Conservation (phyloP, 1,140 invertebrate species). For the Hypsibius dujardini region DNA sequence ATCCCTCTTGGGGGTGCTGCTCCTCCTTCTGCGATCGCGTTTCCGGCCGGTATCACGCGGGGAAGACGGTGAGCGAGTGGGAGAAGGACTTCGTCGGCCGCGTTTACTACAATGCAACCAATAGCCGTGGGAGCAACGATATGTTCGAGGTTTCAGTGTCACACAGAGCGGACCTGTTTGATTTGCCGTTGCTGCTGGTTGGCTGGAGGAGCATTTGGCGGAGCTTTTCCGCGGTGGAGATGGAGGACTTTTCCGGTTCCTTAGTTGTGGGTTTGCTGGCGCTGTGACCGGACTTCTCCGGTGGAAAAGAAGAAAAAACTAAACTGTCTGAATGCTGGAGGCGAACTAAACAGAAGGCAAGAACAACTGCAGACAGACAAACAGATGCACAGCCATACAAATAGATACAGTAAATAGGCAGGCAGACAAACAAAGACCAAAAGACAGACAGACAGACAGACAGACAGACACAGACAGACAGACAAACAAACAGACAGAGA, state of each 20-base stretch:
- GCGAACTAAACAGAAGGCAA: too few relatives aligned
- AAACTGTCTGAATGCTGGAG: too few relatives aligned
- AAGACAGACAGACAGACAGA: too few relatives aligned
- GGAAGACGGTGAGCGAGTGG: too few relatives aligned
- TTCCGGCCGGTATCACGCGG: background rate
- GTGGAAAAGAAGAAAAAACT: too few relatives aligned
- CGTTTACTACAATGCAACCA: background rate
- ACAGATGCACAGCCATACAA: too few relatives aligned
- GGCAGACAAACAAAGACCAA: too few relatives aligned
- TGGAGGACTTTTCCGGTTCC: background rate
- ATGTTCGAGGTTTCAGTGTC: background rate
- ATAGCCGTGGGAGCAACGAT: background rate
- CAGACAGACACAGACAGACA: too few relatives aligned
- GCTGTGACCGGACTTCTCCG: too few relatives aligned
- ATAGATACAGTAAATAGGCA: too few relatives aligned
- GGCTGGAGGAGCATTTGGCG: background rate
- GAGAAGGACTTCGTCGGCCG: background rate
- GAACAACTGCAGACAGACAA: too few relatives aligned
- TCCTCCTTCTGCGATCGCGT: background rate
- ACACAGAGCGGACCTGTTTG: background rate
- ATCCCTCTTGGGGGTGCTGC: background rate
- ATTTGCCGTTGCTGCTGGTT: background rate
- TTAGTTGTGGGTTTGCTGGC: background rate
- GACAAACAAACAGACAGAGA: too few relatives aligned
- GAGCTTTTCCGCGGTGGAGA: constrained; percentile 4